phyloP scores from a whole-genome alignment of 2,797 vertebrate genomes.

The Chiroxiphia lanceolata region DNA sequence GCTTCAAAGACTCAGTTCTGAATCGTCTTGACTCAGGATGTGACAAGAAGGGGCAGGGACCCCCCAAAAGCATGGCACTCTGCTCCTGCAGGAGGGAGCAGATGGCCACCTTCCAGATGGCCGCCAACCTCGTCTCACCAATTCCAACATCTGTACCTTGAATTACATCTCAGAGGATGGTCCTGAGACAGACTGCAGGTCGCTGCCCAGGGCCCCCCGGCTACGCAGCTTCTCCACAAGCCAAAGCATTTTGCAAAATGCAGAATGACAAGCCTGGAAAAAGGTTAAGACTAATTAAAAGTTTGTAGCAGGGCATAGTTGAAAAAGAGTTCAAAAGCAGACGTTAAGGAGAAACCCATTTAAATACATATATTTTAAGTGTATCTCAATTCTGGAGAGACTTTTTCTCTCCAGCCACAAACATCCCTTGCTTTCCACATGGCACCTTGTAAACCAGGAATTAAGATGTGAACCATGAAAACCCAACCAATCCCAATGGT shows the following conservation, averaged over 20 bases:
- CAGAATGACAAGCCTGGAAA: slow-evolving; percentile 30
- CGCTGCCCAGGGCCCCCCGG: not conserved
- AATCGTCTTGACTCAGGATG: slow-evolving; percentile 15
- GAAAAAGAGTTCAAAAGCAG: not conserved
- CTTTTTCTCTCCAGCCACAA: not conserved
- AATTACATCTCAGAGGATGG: not conserved
- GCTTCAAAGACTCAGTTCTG: not conserved
- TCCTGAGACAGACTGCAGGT: slow-evolving; percentile 32
- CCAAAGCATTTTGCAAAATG: slow-evolving; percentile 23
- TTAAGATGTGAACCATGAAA: not conserved
- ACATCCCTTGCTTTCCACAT: not conserved
- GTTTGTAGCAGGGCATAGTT: not conserved
- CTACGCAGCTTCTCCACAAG: not conserved
- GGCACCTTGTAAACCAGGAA: not conserved
- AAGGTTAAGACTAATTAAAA: not conserved
- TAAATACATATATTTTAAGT: not conserved
- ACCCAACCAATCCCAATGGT: not conserved
- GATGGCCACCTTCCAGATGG: slow-evolving; percentile 40
- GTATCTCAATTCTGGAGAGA: not conserved
- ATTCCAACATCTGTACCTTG: slow-evolving; percentile 25
- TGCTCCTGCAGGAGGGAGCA: slow-evolving; percentile 11
- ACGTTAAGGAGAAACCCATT: not conserved
- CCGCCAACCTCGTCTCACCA: not conserved
- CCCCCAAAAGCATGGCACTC: not conserved
- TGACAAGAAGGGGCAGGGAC: not conserved